These are phyloP conservation scores for Raja brachyura DNA, from an alignment of 2,113 vertebrate species.

Conservation along the genomic window DNA sequence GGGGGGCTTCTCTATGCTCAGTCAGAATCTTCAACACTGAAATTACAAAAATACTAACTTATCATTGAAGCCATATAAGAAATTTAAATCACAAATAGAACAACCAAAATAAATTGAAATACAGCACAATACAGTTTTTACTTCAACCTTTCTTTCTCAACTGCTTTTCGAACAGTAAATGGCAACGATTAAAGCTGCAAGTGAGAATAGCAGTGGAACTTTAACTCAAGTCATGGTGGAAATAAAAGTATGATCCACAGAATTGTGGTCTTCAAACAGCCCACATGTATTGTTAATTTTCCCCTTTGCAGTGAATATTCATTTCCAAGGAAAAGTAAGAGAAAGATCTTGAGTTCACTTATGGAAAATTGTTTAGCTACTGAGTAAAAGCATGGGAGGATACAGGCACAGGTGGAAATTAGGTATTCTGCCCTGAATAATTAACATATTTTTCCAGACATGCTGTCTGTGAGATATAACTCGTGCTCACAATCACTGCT, in stretches of 20 bases:
- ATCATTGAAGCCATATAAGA: background rate
- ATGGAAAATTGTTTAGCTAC: background rate
- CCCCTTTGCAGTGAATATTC: background rate
- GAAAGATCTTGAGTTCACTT: background rate
- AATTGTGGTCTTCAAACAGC: background rate
- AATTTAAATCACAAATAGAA: background rate
- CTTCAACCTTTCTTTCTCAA: background rate
- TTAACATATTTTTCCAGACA: too few species aligned
- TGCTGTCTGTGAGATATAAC: too few species aligned
- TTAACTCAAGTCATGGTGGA: background rate
- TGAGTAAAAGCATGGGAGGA: background rate
- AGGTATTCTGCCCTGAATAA: background rate
- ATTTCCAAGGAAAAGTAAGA: background rate
- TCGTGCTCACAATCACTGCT: too few species aligned
- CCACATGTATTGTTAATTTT: background rate
- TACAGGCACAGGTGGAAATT: background rate
- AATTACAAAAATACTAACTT: background rate
- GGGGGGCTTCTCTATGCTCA: slow-evolving; percentile 67
- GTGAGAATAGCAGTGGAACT: background rate
- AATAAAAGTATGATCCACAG: background rate
- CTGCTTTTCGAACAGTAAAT: background rate
- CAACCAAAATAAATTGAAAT: background rate
- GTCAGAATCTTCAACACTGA: background rate
- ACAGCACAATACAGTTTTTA: background rate
- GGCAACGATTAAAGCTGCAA: background rate